Evolutionary conservation across 2,113 vertebrate genomes (phyloP), one percentile per base, ranked within the genome.

Genomic region (Anoplopoma fimbria): DNA sequence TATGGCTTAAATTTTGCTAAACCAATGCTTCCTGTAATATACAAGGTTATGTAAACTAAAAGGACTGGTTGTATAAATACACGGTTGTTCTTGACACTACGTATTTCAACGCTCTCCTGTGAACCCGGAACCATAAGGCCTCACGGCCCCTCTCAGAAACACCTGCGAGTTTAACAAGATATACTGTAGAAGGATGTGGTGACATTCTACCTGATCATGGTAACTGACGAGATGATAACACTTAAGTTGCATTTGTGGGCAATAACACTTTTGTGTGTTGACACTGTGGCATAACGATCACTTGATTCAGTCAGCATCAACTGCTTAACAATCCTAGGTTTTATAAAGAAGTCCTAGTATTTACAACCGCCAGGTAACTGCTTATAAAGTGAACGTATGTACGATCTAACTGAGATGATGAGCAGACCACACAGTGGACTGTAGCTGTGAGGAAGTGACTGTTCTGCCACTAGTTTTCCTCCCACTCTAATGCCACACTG

Each of bases 381-480:
- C 42, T 45, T 17, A 45, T 45, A 45, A 45, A 40, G 17, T 33
- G 3, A 36, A 6, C 4, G n/a, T 58, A 29, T 75, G 53, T 21
- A 34, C 25, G 42, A 23, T 67, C 42, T 75, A 4, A 23, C 69
- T 42, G 78, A 31, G 69, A 58, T 77, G 60, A 81, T 61, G n/a
- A 61, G 75, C 53, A 49, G 69, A 49, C n/a, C 21, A 17, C 31
- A 53, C 36, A 61, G 40, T 42, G 49, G 36, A 45, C 62, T 45
- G 63, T 69, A 36, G 71, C 53, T 75, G 42, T 34, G 14, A 65
- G 69, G 77, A 86, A 69, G 33, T 67, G 60, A 84, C 65, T 81
- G 65, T 78, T 71, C 77, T 4, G 51, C 74, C 53, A 81, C 77
- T 40, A 69, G 62, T 67, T 81, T 57, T 55, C 61, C 80, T 76